phyloP scores from a whole-genome alignment of 2,797 vertebrate species.

The Halcyon chelicuti region DNA sequence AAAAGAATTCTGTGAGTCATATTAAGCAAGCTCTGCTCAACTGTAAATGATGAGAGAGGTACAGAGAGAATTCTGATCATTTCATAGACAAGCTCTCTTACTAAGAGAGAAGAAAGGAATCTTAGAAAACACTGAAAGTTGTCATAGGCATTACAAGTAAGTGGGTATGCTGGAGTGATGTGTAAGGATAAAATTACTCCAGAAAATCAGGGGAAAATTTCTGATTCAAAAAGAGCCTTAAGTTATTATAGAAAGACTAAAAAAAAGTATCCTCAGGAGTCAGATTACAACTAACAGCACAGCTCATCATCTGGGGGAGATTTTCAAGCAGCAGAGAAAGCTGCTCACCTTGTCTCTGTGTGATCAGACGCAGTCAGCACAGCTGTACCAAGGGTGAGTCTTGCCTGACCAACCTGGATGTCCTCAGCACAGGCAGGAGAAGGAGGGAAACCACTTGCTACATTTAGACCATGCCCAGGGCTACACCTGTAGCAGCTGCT shows the following conservation, averaged over 20 bases:
- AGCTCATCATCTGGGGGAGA: not conserved
- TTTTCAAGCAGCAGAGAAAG: not conserved
- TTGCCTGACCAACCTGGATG: not conserved
- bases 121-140: not conserved
- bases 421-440: not conserved
- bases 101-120: not conserved
- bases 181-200: not conserved
- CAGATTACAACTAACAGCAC: not conserved
- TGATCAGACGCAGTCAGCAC: not conserved
- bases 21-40: not conserved
- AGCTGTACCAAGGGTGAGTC: not conserved
- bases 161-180: not conserved
- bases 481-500: not conserved
- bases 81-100: not conserved
- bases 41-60: not conserved
- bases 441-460: too few relatives aligned
- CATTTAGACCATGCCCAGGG: too few relatives aligned
- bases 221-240: not conserved
- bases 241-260: not conserved
- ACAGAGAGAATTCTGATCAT: not conserved
- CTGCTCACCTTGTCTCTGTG: not conserved
- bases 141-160: not conserved
- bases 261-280: not conserved
- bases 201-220: not conserved
- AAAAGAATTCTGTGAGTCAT: not conserved